These are phyloP conservation scores for Menidia beryllina DNA, from an alignment of 2,113 vertebrate species.

Conservation along the genomic window DNA sequence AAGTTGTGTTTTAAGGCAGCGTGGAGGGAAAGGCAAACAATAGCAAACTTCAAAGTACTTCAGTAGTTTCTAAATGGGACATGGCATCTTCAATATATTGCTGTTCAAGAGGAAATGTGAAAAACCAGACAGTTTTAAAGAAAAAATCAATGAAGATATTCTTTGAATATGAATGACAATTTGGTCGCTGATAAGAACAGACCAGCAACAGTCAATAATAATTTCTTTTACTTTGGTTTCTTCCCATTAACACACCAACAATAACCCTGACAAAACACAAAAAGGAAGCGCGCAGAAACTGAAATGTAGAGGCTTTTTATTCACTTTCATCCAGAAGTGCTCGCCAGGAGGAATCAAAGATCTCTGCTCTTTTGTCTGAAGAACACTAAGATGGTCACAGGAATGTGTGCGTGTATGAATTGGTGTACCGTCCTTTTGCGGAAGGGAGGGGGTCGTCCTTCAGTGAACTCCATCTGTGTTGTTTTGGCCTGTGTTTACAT, in stretches of 20 bases:
- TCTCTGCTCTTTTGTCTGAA: neutral
- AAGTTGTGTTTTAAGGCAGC: constrained; percentile 37
- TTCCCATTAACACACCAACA: constrained; percentile 5
- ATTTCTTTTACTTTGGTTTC: constrained; percentile 23
- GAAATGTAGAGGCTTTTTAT: neutral
- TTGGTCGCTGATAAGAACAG: neutral
- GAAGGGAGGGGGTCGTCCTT: constrained; percentile 75
- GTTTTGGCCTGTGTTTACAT: constrained; percentile 64
- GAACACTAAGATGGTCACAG: constrained; percentile 32
- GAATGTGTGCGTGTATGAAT: constrained; percentile 54
- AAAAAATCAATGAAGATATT: constrained; percentile 1
- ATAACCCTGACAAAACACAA: neutral
- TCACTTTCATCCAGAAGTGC: neutral
- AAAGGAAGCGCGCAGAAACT: constrained; percentile 15
- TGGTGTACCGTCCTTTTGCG: constrained; percentile 48
- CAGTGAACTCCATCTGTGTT: constrained; percentile 35
- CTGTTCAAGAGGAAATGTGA: constrained; percentile 6
- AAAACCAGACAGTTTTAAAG: neutral
- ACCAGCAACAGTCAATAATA: constrained; percentile 1
- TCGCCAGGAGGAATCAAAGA: neutral
- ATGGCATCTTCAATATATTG: constrained; percentile 1
- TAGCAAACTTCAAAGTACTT: constrained; percentile 39
- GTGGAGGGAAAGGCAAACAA: constrained; percentile 43
- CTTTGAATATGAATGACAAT: neutral
- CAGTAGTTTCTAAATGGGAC: constrained; percentile 39